Evolutionary conservation across 2,888 invertebrate species (phyloP).

Genomic region (Antheraea assamensis): DNA sequence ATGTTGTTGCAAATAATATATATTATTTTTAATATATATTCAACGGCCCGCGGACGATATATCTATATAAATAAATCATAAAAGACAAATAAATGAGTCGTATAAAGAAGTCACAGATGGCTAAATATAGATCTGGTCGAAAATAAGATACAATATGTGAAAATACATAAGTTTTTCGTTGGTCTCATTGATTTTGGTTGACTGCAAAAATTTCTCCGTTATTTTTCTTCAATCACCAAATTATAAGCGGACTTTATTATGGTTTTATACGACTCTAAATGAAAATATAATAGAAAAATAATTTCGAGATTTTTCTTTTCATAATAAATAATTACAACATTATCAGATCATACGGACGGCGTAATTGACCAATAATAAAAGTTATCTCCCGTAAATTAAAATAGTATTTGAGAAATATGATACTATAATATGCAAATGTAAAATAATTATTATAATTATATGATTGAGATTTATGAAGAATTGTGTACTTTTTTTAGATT

Average conservation of each 20-base stretch:
- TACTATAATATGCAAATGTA: background rate
- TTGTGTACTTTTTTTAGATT: constrained; percentile 12
- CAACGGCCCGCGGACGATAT: background rate
- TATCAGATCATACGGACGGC: constrained; percentile 1
- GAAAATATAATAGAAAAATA: background rate
- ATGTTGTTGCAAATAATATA: background rate
- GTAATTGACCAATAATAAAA: background rate
- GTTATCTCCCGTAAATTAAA: background rate
- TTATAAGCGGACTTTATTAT: no score
- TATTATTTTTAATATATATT: background rate
- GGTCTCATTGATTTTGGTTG: no score
- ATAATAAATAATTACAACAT: background rate
- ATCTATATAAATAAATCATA: background rate
- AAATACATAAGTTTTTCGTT: no score
- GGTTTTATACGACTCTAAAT: no score
- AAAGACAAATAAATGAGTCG: background rate
- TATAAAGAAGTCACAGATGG: no score
- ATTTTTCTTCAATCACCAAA: no score
- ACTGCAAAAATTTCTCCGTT: no score
- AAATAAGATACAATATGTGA: no score
- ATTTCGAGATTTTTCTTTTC: background rate
- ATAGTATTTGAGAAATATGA: background rate
- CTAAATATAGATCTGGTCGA: no score
- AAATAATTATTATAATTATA: background rate
- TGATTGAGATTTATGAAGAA: constrained; percentile 11